Evolutionary conservation across 2,888 invertebrate species (phyloP).

Genomic region (Branchipolynoe longqiensis): DNA sequence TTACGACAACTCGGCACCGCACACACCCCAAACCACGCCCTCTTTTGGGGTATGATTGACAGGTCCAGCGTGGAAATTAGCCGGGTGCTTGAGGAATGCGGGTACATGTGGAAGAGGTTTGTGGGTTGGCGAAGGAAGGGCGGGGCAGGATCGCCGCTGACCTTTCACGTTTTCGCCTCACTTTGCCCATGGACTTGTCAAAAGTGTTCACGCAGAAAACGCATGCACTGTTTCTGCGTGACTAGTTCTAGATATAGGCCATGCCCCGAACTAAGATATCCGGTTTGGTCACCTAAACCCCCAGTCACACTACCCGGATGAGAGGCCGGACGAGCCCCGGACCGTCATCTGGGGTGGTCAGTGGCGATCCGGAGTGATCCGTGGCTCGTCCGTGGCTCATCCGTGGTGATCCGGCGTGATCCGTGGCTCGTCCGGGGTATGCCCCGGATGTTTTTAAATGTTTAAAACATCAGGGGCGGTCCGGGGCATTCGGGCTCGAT

Average conservation of each 20-base stretch:
- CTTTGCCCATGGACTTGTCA: slow-evolving; percentile 15
- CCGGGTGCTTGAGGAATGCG: background rate
- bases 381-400: too few relatives aligned
- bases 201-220: background rate
- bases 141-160: background rate
- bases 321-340: too few relatives aligned
- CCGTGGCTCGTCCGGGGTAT: too few relatives aligned
- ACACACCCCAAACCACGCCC: background rate
- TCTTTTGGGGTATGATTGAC: background rate
- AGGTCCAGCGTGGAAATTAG: slow-evolving; percentile 28
- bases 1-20: background rate
- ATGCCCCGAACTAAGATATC: background rate
- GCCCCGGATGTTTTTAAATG: too few relatives aligned
- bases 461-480: too few relatives aligned
- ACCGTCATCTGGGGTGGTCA: too few relatives aligned
- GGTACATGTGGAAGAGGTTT: slow-evolving; percentile 2
- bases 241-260: background rate
- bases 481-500: too few relatives aligned
- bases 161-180: slow-evolving; percentile 8
- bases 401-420: too few relatives aligned
- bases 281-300: background rate
- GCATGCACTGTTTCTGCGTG: background rate
- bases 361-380: too few relatives aligned
- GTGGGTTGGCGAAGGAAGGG: background rate
- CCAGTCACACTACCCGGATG: too few relatives aligned